Evolutionary conservation across 1,140 invertebrate genomes (phyloP).

Genomic region (Drosophila sulfurigaster): DNA sequence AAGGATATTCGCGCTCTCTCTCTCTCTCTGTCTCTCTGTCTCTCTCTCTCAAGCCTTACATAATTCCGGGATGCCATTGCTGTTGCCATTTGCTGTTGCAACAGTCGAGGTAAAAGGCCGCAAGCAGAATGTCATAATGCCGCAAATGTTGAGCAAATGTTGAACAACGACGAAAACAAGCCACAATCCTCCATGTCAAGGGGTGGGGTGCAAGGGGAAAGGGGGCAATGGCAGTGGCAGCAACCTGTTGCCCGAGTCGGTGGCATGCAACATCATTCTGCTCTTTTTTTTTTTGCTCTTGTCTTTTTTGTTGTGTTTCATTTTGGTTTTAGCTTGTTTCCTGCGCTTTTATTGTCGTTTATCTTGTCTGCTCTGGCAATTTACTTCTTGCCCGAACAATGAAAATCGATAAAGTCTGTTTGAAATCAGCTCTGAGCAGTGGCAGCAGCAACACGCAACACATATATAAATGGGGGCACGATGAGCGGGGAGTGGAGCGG

Average conservation of each 20-base stretch:
- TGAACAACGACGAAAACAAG: slow-evolving; percentile 36
- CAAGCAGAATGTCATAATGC: slow-evolving; percentile 26
- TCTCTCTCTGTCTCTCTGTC: too few relatives aligned
- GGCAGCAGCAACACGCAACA: neutral
- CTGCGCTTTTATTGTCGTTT: slow-evolving; percentile 51
- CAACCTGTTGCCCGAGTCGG: slow-evolving; percentile 65
- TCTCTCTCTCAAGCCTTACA: neutral
- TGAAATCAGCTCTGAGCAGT: slow-evolving; percentile 15
- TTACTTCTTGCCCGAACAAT: slow-evolving; percentile 28
- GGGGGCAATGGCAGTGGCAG: slow-evolving; percentile 15
- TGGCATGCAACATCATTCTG: slow-evolving; percentile 21
- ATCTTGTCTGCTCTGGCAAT: slow-evolving; percentile 44
- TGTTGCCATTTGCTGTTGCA: neutral
- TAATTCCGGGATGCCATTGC: neutral
- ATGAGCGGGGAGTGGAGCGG: neutral
- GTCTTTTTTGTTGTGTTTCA: slow-evolving; percentile 3
- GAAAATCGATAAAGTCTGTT: slow-evolving; percentile 53
- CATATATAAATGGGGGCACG: neutral
- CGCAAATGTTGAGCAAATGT: slow-evolving; percentile 31
- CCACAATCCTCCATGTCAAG: slow-evolving; percentile 26
- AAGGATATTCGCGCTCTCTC: neutral
- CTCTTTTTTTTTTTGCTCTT: slow-evolving; percentile 6
- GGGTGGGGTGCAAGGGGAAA: too few relatives aligned
- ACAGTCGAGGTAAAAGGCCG: neutral
- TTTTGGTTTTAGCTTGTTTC: slow-evolving; percentile 38